Conservation (phyloP, 2,888 invertebrate genomes). For the Esperia sulphurella region DNA sequence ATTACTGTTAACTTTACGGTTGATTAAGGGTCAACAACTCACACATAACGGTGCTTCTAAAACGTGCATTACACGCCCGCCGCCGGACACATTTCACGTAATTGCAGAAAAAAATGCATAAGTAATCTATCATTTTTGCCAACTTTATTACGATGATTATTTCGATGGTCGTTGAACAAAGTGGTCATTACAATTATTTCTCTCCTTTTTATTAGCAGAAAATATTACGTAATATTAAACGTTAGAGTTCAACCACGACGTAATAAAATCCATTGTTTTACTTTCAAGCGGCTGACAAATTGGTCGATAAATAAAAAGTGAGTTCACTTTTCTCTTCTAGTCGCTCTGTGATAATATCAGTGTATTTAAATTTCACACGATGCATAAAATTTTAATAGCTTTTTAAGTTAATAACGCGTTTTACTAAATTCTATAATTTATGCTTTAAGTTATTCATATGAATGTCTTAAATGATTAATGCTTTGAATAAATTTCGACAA, state of each 20-base stretch:
- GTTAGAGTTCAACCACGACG: conserved; percentile 4
- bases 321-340: not conserved
- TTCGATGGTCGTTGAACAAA: not conserved
- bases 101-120: not conserved
- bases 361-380: too few species aligned
- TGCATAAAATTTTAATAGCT: too few species aligned
- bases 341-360: too few species aligned
- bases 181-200: not conserved
- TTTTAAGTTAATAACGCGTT: too few species aligned
- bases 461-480: too few species aligned
- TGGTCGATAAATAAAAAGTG: conserved; percentile 11
- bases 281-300: conserved; percentile 10
- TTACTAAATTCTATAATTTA: not conserved
- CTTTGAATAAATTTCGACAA: too few species aligned
- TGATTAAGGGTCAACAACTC: conserved; percentile 58
- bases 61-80: conserved; percentile 24
- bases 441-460: not conserved
- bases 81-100: conserved; percentile 8
- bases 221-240: not conserved
- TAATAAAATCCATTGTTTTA: conserved; percentile 14
- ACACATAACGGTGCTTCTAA: conserved; percentile 42
- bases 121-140: not conserved
- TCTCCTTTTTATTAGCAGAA: not conserved
- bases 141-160: not conserved
- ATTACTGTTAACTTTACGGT: conserved; percentile 66